Evolutionary conservation across 2,888 invertebrate species (phyloP).

Genomic region (Plebejus anna): DNA sequence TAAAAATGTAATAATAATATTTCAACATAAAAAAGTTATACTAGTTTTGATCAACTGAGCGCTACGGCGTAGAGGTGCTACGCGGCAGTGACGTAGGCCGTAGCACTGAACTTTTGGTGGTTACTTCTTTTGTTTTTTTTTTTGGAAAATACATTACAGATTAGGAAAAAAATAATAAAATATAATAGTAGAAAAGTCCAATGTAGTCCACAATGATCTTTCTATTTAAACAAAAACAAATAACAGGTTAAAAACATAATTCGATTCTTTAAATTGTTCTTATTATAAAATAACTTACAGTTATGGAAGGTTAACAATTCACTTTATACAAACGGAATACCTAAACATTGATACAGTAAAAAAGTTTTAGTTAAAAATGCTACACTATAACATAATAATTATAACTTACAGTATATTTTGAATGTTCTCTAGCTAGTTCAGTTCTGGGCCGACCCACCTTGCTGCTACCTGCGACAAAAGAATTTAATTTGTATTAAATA

Average conservation of each 20-base stretch:
- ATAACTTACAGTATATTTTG: conserved; percentile 18
- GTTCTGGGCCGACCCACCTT: conserved; percentile 17
- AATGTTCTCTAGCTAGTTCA: conserved; percentile 31
- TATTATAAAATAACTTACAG: not conserved
- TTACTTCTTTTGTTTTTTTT: not conserved
- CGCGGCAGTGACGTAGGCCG: not conserved
- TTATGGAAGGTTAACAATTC: conserved; percentile 8
- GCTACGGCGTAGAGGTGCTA: not conserved
- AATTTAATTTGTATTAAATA: not conserved
- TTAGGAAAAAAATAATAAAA: not conserved
- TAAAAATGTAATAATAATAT: no score
- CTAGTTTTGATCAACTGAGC: not conserved
- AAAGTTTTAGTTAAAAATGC: conserved; percentile 23
- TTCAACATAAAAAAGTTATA: no score
- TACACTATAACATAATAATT: not conserved
- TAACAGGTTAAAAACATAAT: not conserved
- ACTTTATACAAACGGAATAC: conserved; percentile 22
- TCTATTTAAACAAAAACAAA: not conserved
- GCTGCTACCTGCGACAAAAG: conserved; percentile 36
- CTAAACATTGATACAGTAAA: conserved; percentile 24
- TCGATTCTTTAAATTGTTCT: not conserved
- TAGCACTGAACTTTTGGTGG: not conserved
- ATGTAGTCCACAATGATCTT: not conserved
- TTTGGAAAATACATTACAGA: not conserved
- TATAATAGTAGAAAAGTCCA: not conserved